Percentiles rank a stretch among this genome's conserved stretches.
Conservation (phyloP, 1,140 invertebrate genomes). For the Harpegnathos saltator region DNA sequence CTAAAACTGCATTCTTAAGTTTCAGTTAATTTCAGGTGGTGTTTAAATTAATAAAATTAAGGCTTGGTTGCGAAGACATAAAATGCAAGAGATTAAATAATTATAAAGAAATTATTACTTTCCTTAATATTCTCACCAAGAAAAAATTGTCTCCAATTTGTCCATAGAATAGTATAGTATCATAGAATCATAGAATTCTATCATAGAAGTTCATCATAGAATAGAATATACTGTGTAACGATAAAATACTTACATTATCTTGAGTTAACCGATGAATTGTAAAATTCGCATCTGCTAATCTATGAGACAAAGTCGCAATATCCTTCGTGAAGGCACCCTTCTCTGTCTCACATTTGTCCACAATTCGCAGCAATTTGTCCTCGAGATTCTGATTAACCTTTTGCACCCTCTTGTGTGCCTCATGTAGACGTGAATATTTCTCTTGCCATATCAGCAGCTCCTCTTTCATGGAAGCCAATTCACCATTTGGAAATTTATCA, state of each 20-base stretch:
- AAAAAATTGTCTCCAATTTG: too few relatives aligned
- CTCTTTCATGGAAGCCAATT: slow-evolving; percentile 92
- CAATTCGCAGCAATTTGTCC: slow-evolving; percentile 96
- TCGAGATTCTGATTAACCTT: slow-evolving; percentile 98
- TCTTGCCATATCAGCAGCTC: slow-evolving; percentile 95
- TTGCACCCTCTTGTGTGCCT: slow-evolving; percentile 97
- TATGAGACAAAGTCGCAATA: slow-evolving; percentile 93
- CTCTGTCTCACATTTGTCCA: slow-evolving; percentile 96
- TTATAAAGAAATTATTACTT: too few relatives aligned
- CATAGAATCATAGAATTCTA: not conserved
- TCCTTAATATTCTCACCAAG: too few relatives aligned
- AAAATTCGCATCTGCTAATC: slow-evolving; percentile 95
- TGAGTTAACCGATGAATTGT: slow-evolving; percentile 94
- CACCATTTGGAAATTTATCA: slow-evolving; percentile 90
- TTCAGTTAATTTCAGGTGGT: too few relatives aligned
- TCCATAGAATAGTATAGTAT: not conserved
- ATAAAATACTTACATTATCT: slow-evolving; percentile 93
- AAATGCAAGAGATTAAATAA: too few relatives aligned
- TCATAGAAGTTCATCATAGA: not conserved
- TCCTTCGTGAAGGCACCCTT: slow-evolving; percentile 95
- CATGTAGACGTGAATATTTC: slow-evolving; percentile 95
- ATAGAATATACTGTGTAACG: not conserved
- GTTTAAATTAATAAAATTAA: too few relatives aligned
- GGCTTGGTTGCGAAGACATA: too few relatives aligned
- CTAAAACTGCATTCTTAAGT: too few relatives aligned